A percentile compares a stretch with the other conserved stretches of the same genome.
These are phyloP conservation scores for Ectemnius continuus DNA, from an alignment of 2,888 invertebrate species.

Conservation along the genomic window DNA sequence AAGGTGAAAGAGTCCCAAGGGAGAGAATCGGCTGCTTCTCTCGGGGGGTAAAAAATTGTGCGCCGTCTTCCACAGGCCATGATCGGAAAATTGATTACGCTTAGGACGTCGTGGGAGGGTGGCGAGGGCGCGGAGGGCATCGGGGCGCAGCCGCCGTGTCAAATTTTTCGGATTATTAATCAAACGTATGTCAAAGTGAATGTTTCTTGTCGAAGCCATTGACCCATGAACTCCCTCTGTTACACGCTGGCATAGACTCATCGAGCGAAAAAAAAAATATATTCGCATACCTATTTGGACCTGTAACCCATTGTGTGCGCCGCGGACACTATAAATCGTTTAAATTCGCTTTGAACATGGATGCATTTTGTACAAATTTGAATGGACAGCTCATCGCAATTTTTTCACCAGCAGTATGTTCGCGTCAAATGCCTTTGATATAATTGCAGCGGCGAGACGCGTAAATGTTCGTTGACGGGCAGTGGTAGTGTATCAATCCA, in stretches of 20 bases:
- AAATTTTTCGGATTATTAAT: constrained; percentile 52
- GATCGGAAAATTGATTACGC: constrained; percentile 54
- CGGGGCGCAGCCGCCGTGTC: constrained; percentile 31
- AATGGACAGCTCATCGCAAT: no score
- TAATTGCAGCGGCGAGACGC: constrained; percentile 14
- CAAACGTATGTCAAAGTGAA: constrained; percentile 28
- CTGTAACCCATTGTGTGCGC: no score
- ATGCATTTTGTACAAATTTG: no score
- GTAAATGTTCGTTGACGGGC: constrained; percentile 10
- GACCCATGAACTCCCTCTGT: constrained; percentile 10
- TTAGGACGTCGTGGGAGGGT: constrained; percentile 38
- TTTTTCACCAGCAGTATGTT: no score
- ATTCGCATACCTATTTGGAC: not conserved
- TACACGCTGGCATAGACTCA: not conserved
- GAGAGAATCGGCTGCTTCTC: not conserved
- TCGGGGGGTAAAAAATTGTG: constrained; percentile 49
- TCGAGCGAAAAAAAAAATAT: not conserved
- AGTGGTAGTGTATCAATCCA: constrained; percentile 9
- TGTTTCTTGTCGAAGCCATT: not conserved
- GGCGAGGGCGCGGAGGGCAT: constrained; percentile 21
- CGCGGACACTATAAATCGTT: no score
- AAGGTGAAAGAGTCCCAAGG: constrained; percentile 25
- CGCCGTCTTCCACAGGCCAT: constrained; percentile 45
- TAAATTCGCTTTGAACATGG: no score
- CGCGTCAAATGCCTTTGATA: no score